phyloP scores from a whole-genome alignment of 64 coral and sea anemone genomes.

The Astreopora myriophthalma region DNA sequence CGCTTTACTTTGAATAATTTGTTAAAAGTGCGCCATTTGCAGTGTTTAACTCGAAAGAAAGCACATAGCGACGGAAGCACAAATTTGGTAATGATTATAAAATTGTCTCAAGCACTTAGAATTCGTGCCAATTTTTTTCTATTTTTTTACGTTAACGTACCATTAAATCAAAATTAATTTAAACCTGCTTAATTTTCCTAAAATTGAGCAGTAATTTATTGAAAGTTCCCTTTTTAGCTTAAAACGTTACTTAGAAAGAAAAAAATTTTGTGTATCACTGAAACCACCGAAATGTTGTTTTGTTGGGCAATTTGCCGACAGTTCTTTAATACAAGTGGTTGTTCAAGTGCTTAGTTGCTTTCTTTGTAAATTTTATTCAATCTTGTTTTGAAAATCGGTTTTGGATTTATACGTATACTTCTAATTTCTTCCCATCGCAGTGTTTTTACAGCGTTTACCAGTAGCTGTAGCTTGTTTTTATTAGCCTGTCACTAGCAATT shows the following conservation, averaged over 20 bases:
- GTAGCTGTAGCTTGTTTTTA: not conserved
- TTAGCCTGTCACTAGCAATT: not conserved
- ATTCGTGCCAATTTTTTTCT: not conserved
- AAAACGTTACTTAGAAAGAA: not conserved
- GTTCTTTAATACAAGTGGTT: not conserved
- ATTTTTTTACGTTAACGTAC: too few relatives aligned
- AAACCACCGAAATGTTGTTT: not conserved
- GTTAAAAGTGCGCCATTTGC: not conserved
- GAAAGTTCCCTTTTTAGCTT: not conserved
- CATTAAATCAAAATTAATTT: not conserved
- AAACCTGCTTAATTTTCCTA: not conserved
- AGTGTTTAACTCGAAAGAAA: not conserved
- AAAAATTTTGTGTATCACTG: not conserved
- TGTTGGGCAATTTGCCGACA: constrained; percentile 14
- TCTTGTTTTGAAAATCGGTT: not conserved
- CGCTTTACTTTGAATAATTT: not conserved
- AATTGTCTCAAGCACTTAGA: not conserved
- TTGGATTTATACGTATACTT: not conserved
- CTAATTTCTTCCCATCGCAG: not conserved
- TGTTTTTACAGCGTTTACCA: not conserved
- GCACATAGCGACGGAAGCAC: not conserved
- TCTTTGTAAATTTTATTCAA: not conserved
- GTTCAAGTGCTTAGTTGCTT: too few relatives aligned
- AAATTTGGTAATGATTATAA: not conserved
- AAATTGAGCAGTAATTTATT: not conserved